phyloP scores from a whole-genome alignment of 2,888 invertebrate genomes.

The Didymodactylos carnosus region DNA sequence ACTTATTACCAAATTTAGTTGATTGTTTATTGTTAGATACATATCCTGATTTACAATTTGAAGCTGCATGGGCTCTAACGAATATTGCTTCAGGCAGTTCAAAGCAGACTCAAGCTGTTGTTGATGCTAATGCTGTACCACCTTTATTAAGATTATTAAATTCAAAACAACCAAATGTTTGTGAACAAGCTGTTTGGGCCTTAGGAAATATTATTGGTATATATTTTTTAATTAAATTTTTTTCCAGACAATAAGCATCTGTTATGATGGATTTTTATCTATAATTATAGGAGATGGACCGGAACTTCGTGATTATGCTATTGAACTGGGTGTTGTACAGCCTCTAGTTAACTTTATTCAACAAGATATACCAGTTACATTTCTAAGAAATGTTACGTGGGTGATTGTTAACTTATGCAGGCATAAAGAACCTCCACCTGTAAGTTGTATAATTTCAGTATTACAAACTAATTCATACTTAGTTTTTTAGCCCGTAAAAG shows the following conservation, averaged over 20 bases:
- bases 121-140: constrained; percentile 80
- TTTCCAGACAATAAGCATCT: too few species aligned
- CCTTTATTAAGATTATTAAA: constrained; percentile 69
- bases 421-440: constrained; percentile 81
- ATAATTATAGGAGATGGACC: constrained; percentile 56
- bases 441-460: too few species aligned
- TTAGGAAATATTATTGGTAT: constrained; percentile 57
- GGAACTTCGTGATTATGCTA: constrained; percentile 74
- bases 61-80: constrained; percentile 89
- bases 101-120: constrained; percentile 71
- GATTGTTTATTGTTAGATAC: constrained; percentile 65
- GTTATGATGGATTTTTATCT: too few species aligned
- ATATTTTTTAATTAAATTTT: neutral
- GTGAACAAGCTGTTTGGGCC: constrained; percentile 98
- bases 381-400: constrained; percentile 94
- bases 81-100: constrained; percentile 89
- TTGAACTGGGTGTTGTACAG: constrained; percentile 74
- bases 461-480: too few species aligned
- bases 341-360: constrained; percentile 81
- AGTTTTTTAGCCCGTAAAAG: constrained; percentile 53
- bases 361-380: constrained; percentile 79
- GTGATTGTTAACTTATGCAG: constrained; percentile 95
- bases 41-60: constrained; percentile 74
- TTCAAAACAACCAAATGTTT: constrained; percentile 85
- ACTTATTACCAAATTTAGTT: constrained; percentile 81